Base-by-base conservation (phyloP, 2,797 vertebrate genomes). In the Pelodytes ibericus region DNA sequence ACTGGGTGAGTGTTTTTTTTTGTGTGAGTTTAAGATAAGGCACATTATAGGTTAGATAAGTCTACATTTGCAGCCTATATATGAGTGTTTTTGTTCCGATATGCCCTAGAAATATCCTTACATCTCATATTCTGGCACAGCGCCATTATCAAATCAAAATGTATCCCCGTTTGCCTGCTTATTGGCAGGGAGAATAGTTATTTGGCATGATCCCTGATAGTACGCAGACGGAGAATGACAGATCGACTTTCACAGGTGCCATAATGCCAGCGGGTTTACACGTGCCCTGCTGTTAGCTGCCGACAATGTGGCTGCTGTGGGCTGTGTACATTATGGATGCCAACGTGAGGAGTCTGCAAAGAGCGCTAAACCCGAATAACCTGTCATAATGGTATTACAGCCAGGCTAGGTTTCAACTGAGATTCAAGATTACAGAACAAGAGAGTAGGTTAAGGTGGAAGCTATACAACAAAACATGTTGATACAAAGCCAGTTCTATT, bases 241-340 rank as follows among this genome's bases (percentile, higher is more conserved):
- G 61, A 74, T 69, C 68, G 71, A 73, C 77, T 79, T 79, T 68
- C 71, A 47, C 57, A 74, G 71, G 77, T 79, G 57, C 57, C 77
- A 72, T 72, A 56, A 73, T 58, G 59, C 76, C 76, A 79, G 44
- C 64, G 72, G 77, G 58, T 22, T 39, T 69, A 79, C 71, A 79
- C 66, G 44, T 62, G 64, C 57, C 77, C 77, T 61, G 44, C 77
- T 73, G 65, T 57, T 68, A 10, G 64, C 44, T 74, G 15, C 57
- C 29, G 58, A 44, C 39, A 4, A 59, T 39, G 71, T 73, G 26
- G 44, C 73, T 62, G 71, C 71, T 64, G 62, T 79, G 64, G 61
- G 77, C 76, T 67, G 67, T 56, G 65, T 56, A 65, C 26, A 73
- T 33, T 39, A 39, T 57, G 67, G 63, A 26, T 20, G 22, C 20